Evolutionary conservation across 37 sponge, comb jelly and placozoan genomes (phyloP).

Genomic region (Spongia lamella): DNA sequence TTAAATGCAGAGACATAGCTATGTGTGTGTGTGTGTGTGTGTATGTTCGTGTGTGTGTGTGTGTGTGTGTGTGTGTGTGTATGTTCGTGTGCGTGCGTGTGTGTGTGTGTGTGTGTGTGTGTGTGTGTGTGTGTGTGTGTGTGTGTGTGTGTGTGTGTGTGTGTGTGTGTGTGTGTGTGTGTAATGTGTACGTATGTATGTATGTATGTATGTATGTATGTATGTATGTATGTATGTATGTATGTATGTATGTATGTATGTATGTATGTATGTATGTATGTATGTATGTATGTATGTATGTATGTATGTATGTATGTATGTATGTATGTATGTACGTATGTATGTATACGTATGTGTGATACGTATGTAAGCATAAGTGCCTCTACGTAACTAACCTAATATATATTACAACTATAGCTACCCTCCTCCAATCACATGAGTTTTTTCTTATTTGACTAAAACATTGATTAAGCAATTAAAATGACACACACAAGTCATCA

Average conservation of each 20-base stretch:
- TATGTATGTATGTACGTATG: constrained; percentile 13
- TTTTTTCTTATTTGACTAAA: no score
- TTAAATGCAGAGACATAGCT: no score
- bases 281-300: constrained; percentile 18
- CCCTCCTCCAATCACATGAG: no score
- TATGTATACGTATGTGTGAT: not conserved
- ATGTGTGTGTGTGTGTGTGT: constrained; percentile 9
- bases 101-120: constrained; percentile 11
- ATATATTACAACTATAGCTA: no score
- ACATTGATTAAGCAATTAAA: no score
- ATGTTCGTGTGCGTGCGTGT: no score
- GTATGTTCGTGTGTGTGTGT: no score
- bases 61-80: no score
- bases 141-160: constrained; percentile 35
- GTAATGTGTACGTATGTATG: no score
- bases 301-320: constrained; percentile 32
- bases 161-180: constrained; percentile 21
- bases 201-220: not conserved
- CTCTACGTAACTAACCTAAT: no score
- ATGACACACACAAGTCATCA: no score
- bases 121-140: constrained; percentile 23
- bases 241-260: not conserved
- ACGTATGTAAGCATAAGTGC: not conserved
- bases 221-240: not conserved
- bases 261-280: not conserved